Conservation (phyloP, 2,113 vertebrate species). For the Edolisoma coerulescens region DNA sequence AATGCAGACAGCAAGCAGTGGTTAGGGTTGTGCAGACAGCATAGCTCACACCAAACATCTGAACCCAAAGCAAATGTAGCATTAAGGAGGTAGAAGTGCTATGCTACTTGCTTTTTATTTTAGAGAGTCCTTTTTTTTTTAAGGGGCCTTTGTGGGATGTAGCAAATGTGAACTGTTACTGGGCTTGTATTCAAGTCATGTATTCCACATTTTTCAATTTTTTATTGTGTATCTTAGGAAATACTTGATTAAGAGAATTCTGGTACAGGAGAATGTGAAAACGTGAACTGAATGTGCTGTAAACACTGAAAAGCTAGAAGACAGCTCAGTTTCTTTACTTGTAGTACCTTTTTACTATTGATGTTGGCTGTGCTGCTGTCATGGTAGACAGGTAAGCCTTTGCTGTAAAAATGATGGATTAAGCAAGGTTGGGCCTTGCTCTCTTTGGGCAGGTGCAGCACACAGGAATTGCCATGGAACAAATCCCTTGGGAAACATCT, state of each 20-base stretch:
- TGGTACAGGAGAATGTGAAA: background rate
- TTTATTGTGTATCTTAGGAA: background rate
- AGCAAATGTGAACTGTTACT: background rate
- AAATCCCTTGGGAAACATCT: background rate
- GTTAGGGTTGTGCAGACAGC: background rate
- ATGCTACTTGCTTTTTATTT: background rate
- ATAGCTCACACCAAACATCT: background rate
- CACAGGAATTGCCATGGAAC: accelerated
- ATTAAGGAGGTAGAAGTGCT: background rate
- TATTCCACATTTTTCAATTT: accelerated
- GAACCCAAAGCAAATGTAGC: background rate
- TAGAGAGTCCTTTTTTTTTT: background rate
- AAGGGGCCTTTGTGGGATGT: background rate
- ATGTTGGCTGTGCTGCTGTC: background rate
- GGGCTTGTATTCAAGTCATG: background rate
- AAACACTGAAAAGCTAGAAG: background rate
- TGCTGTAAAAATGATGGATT: background rate
- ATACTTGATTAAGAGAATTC: background rate
- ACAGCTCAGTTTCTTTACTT: background rate
- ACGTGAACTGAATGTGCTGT: background rate
- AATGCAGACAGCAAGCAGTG: background rate
- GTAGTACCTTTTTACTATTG: background rate
- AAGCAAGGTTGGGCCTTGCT: background rate
- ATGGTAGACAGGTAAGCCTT: background rate
- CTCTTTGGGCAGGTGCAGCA: background rate